Base-by-base conservation (phyloP, 2,113 vertebrate genomes). In the Ictalurus furcatus region DNA sequence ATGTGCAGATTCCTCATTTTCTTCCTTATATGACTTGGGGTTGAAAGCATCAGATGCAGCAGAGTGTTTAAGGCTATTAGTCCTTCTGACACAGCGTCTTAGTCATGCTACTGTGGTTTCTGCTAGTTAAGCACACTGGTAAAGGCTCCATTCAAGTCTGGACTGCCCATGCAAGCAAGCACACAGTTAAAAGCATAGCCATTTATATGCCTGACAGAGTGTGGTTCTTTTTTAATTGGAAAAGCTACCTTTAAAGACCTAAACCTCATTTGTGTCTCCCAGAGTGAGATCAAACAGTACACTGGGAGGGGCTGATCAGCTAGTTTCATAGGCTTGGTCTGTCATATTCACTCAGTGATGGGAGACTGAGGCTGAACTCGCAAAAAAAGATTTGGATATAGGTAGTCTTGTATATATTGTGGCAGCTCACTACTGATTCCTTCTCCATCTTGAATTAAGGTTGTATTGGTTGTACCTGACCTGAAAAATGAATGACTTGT, bases 1-100 rank as follows among this genome's bases (percentile, higher is more conserved):
- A 85, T 48, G 40, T 91, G 92, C 91, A 90, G 88, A 93, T 93
- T 93, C 88, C 89, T 91, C 90, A 91, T 91, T 91, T 90, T 92
- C 84, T 90, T 94, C 92, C 93, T 95, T 95, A 95, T 95, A 91
- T 93, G 93, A 85, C 91, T 92, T 91, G 91, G 54, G 88, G 90
- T 30, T 89, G 93, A 94, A 93, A 79, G 92, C 92, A 95, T 94
- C 94, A 95, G 94, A 95, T 95, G 92, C 92, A 93, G 92, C 93
- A 93, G 92, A 93, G 94, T 94, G 92, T 94, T 92, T 94, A 93
- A 93, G 92, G 92, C 93, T 93, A 95, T 95, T 95, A 94, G 94
- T 93, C 89, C 90, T 93, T 89, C 92, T 93, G 92, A 94, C 93
- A 93, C 90, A 90, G 92, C 91, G 91, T 93, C 92, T 94, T 93